Conservation (phyloP, 92 coral and sea anemone genomes). For the Porites rus region DNA sequence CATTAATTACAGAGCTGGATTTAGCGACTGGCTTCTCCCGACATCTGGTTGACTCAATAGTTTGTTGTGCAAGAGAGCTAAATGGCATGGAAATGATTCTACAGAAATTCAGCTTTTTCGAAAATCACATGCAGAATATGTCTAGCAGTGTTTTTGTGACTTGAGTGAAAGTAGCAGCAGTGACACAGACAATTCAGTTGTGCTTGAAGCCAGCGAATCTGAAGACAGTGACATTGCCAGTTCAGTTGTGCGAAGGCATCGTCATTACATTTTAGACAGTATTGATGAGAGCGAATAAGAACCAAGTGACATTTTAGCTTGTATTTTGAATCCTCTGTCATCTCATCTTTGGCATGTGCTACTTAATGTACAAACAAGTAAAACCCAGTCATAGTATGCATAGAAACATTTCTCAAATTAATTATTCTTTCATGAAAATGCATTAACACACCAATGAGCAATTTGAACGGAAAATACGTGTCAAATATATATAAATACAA, state of each 20-base stretch:
- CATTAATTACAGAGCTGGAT: slow-evolving; percentile 12
- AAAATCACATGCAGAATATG: background rate
- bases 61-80: background rate
- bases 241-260: background rate
- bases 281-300: background rate
- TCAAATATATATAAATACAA: too few species aligned
- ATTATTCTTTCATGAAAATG: background rate
- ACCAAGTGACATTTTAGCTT: background rate
- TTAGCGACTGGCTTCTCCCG: slow-evolving; percentile 23
- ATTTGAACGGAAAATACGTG: background rate
- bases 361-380: background rate
- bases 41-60: slow-evolving; percentile 1
- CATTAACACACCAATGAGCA: background rate
- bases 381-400: background rate
- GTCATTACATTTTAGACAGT: background rate
- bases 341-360: background rate
- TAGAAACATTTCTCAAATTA: background rate
- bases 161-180: background rate
- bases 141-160: background rate
- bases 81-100: background rate
- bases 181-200: background rate
- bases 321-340: background rate
- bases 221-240: background rate
- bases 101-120: slow-evolving; percentile 16
- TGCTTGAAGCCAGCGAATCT: background rate